Evolutionary conservation across 2,888 invertebrate genomes (phyloP).

Genomic region (Eupithecia subumbrata): DNA sequence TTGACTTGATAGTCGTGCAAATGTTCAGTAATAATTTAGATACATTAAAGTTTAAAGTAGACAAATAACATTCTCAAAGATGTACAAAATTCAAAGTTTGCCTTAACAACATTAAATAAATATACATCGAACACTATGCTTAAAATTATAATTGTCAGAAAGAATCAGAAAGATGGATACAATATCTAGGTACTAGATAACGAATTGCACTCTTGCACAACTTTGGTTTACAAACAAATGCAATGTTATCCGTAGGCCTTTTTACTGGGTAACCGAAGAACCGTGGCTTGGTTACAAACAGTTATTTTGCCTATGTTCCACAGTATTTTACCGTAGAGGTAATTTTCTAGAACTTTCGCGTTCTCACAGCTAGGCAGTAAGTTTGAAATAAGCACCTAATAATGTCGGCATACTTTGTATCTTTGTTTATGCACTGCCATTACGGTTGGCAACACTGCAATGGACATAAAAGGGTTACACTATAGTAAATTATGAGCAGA

Average conservation of each 20-base stretch:
- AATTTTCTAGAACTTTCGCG: neutral
- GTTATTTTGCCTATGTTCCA: neutral
- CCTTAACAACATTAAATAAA: too few relatives aligned
- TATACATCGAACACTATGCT: too few relatives aligned
- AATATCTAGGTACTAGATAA: neutral
- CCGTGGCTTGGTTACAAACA: neutral
- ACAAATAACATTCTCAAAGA: too few relatives aligned
- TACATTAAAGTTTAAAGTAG: too few relatives aligned
- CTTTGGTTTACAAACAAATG: neutral
- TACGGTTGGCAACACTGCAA: conserved; percentile 11
- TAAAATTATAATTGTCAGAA: too few relatives aligned
- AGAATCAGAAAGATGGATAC: too few relatives aligned
- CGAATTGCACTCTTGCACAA: neutral
- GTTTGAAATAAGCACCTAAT: conserved; percentile 30
- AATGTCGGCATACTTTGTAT: conserved; percentile 24
- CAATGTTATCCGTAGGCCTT: neutral
- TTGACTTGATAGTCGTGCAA: too few relatives aligned
- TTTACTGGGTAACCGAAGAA: neutral
- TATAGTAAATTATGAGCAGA: neutral
- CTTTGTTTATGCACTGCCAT: conserved; percentile 22
- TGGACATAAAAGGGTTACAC: neutral
- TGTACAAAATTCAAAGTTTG: too few relatives aligned
- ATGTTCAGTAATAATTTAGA: too few relatives aligned
- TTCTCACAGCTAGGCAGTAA: conserved; percentile 16
- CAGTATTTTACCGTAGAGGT: neutral